Conservation (phyloP, 2,797 vertebrate genomes). For the Diceros bicornis region DNA sequence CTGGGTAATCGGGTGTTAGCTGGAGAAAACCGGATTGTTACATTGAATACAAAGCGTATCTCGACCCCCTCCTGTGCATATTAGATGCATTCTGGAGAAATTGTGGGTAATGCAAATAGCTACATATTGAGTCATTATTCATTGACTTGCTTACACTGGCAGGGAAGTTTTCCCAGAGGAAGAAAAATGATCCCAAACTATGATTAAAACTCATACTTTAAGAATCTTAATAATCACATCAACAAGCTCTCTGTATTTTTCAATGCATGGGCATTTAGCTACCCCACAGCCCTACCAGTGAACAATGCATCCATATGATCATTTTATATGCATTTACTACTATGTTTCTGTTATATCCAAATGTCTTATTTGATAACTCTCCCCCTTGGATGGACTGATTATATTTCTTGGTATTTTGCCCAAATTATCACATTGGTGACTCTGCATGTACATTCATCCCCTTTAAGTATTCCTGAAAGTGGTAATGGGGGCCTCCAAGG, state of each 20-base stretch:
- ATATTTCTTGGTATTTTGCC: background rate
- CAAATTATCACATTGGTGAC: background rate
- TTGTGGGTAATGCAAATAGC: background rate
- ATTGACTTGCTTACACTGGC: constrained; percentile 51
- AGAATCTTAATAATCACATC: constrained; percentile 70
- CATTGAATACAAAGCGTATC: background rate
- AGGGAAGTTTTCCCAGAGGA: constrained; percentile 68
- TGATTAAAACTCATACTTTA: constrained; percentile 65
- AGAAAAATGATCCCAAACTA: constrained; percentile 66
- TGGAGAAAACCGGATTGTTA: background rate
- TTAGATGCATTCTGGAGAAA: background rate
- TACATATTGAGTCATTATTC: constrained; percentile 45
- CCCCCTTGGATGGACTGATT: background rate
- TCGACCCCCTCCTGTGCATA: too few species aligned
- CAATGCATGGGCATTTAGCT: background rate
- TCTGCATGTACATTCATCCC: accelerated
- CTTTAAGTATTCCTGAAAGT: background rate
- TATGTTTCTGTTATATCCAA: background rate
- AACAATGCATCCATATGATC: background rate
- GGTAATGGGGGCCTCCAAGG: background rate
- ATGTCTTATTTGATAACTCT: background rate
- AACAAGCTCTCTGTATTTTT: constrained; percentile 47
- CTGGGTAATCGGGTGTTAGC: background rate
- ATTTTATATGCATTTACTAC: background rate
- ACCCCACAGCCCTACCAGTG: background rate